These are phyloP conservation scores for Ardeotis arabs DNA, from an alignment of 2,113 vertebrate species.

Conservation along the genomic window DNA sequence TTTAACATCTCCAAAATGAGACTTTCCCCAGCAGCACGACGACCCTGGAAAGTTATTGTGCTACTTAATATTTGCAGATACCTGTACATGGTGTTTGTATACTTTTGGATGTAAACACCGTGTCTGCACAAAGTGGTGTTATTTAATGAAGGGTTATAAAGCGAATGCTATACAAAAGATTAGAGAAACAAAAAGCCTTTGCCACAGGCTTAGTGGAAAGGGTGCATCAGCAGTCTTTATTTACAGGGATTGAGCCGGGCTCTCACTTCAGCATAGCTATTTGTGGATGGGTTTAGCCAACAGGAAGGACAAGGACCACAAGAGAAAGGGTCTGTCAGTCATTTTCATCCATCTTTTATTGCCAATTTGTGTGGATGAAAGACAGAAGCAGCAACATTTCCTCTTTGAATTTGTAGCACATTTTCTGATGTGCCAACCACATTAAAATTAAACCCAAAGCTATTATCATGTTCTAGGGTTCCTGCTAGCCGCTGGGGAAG, in stretches of 20 bases:
- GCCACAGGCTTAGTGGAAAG: background rate
- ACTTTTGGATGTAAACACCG: background rate
- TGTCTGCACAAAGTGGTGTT: background rate
- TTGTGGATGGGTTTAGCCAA: background rate
- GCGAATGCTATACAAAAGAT: background rate
- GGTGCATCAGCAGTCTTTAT: conserved; percentile 1
- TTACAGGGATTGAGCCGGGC: conserved; percentile 1
- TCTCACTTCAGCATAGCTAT: background rate
- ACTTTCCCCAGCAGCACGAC: background rate
- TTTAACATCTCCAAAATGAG: background rate
- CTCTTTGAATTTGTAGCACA: background rate
- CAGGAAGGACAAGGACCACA: conserved; percentile 10
- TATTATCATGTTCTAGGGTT: background rate
- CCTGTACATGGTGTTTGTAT: background rate
- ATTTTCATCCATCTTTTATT: conserved; percentile 30
- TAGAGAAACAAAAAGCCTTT: conserved; percentile 15
- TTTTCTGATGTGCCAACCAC: conserved; percentile 7
- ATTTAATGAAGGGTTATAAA: background rate
- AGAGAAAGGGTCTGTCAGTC: conserved; percentile 33
- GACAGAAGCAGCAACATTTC: background rate
- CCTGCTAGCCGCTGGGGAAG: background rate
- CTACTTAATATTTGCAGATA: background rate
- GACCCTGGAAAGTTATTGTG: background rate
- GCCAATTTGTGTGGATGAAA: background rate
- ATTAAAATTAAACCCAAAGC: conserved; percentile 13